Conservation (phyloP, 2,113 vertebrate species). For the Bubo scandiacus region DNA sequence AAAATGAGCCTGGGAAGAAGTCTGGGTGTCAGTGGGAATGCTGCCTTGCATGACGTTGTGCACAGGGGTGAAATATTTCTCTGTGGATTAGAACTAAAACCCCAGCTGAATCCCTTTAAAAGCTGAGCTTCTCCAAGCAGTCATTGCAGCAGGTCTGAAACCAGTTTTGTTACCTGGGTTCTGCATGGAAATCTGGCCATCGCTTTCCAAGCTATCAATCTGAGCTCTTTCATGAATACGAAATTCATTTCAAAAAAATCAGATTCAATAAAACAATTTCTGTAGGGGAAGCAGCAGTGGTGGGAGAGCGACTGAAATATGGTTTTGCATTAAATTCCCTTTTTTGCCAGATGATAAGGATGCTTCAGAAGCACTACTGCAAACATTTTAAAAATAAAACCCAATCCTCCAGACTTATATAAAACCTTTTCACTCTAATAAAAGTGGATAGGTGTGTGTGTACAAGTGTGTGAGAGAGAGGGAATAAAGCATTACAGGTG, state of each 20-base stretch:
- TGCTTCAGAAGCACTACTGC: constrained; percentile 6
- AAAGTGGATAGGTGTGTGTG: not conserved
- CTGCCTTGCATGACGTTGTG: rapidly evolving
- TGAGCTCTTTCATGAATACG: constrained; percentile 40
- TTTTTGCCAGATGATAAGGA: constrained; percentile 23
- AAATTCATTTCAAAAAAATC: not conserved
- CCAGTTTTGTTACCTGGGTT: not conserved
- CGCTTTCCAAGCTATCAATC: not conserved
- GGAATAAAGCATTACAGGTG: not conserved
- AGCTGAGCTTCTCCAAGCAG: not conserved
- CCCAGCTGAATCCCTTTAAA: not conserved
- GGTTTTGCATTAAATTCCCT: constrained; percentile 36
- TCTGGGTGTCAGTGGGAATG: not conserved
- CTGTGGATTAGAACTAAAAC: not conserved
- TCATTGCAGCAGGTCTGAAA: not conserved
- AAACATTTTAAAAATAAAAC: constrained; percentile 13
- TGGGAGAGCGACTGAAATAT: not conserved
- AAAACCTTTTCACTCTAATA: constrained; percentile 13
- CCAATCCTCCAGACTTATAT: not conserved
- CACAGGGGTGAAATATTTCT: not conserved
- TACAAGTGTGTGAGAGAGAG: not conserved
- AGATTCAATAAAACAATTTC: constrained; percentile 45
- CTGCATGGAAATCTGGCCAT: not conserved
- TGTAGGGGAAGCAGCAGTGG: not conserved
- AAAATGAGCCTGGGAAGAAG: not conserved